phyloP scores from a whole-genome alignment of 2,113 vertebrate species.

The Ptychochromis oligacanthus region DNA sequence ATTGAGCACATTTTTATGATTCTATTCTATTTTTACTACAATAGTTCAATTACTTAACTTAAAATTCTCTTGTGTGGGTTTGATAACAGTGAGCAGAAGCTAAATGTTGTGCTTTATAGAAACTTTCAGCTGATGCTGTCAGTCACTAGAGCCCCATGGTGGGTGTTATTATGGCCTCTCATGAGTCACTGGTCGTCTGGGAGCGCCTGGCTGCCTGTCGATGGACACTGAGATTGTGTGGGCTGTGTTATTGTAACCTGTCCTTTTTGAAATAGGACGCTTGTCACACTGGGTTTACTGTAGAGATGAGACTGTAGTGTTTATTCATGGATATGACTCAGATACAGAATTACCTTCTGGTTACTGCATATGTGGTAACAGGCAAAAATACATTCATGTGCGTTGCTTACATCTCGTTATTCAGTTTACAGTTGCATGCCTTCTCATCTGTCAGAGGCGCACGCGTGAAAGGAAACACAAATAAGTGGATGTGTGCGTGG shows the following conservation, averaged over 20 bases:
- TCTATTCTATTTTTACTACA: neutral
- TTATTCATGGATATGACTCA: constrained; percentile 27
- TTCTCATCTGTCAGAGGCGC: neutral
- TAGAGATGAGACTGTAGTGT: neutral
- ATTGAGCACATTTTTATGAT: neutral
- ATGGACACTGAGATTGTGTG: constrained; percentile 9
- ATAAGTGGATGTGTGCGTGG: neutral
- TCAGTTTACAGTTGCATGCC: neutral
- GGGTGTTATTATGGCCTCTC: neutral
- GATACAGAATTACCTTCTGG: neutral
- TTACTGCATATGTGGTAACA: neutral
- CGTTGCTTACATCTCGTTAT: constrained; percentile 15
- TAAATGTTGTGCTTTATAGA: neutral
- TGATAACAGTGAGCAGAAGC: neutral
- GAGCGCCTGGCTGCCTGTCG: neutral
- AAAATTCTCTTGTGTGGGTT: neutral
- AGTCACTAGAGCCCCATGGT: neutral
- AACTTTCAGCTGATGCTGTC: constrained; percentile 4
- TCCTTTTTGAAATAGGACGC: neutral
- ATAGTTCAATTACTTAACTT: rapidly evolving
- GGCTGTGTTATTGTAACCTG: constrained; percentile 19
- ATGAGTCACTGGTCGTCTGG: neutral
- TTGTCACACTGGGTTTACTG: neutral
- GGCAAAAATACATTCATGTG: constrained; percentile 4
- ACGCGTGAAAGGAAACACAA: constrained; percentile 11